phyloP scores from a whole-genome alignment of 2,797 vertebrate genomes.

The Thalassophryne amazonica region DNA sequence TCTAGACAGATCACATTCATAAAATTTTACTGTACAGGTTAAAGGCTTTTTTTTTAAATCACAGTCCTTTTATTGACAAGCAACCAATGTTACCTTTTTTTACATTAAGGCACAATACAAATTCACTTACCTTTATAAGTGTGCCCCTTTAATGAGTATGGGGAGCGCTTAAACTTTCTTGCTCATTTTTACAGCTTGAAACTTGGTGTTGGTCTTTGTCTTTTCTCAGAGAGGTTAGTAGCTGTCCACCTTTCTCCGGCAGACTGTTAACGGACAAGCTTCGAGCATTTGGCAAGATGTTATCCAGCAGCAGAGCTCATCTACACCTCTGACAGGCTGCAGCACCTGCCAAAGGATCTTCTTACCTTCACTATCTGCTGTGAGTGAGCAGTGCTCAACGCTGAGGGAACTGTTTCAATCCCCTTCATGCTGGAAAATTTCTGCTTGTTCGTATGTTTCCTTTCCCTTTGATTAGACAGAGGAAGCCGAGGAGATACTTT shows the following conservation, averaged over 20 bases:
- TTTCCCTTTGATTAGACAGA: slow-evolving; percentile 73
- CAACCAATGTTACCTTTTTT: background rate
- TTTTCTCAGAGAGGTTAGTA: slow-evolving; percentile 76
- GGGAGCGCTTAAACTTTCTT: slow-evolving; percentile 61
- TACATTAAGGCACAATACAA: background rate
- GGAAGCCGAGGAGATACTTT: slow-evolving; percentile 68
- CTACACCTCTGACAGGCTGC: slow-evolving; percentile 76
- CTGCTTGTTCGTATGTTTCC: slow-evolving; percentile 64
- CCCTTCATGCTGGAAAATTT: slow-evolving; percentile 66
- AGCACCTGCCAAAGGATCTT: slow-evolving; percentile 81
- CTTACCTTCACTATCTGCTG: slow-evolving; percentile 70
- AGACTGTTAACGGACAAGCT: slow-evolving; percentile 80
- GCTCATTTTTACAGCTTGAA: slow-evolving; percentile 55
- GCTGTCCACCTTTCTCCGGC: slow-evolving; percentile 69
- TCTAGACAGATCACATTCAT: too few relatives aligned
- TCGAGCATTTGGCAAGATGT: slow-evolving; percentile 77
- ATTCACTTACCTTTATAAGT: background rate
- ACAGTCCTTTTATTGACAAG: too few relatives aligned
- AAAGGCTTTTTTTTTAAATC: too few relatives aligned
- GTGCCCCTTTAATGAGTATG: slow-evolving; percentile 27
- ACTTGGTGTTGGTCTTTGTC: slow-evolving; percentile 66
- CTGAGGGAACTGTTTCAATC: slow-evolving; percentile 70
- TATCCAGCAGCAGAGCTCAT: slow-evolving; percentile 75
- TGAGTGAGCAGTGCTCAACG: slow-evolving; percentile 68
- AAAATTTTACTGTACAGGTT: too few relatives aligned